Conservation (phyloP, 2,113 vertebrate genomes). For the Struthio camelus region DNA sequence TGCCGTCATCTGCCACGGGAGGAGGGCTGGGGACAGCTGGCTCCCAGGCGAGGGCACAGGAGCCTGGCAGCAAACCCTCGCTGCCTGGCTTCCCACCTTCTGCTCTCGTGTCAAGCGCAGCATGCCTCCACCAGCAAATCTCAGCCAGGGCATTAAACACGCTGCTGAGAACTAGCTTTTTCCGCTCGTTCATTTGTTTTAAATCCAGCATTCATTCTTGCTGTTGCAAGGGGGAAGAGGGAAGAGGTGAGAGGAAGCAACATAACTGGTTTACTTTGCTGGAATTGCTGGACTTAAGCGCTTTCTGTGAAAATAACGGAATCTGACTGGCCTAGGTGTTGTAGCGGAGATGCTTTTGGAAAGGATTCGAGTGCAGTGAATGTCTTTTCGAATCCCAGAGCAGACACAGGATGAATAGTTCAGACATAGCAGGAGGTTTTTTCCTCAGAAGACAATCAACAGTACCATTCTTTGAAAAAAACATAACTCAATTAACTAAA, state of each 20-base stretch:
- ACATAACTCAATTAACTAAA: not conserved
- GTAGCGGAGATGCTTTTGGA: not conserved
- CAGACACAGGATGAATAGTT: not conserved
- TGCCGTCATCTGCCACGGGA: not conserved
- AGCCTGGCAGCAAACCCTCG: not conserved
- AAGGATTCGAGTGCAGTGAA: not conserved
- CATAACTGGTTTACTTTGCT: not conserved
- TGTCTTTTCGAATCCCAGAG: not conserved
- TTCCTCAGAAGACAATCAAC: not conserved
- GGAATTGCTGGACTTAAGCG: rapidly evolving
- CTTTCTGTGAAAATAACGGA: not conserved
- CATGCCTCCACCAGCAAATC: not conserved
- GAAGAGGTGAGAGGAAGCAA: not conserved
- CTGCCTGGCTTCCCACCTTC: not conserved
- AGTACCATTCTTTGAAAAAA: not conserved
- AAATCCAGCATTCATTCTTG: not conserved
- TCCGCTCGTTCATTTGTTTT: not conserved
- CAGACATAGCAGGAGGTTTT: not conserved
- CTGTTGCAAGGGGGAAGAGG: too few species aligned
- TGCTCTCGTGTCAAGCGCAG: not conserved
- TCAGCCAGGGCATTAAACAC: not conserved
- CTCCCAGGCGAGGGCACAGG: rapidly evolving
- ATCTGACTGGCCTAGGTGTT: not conserved
- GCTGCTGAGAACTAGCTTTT: not conserved
- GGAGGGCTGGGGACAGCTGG: rapidly evolving